A percentile compares a stretch with the other conserved stretches of the same genome.
Conservation (phyloP, 2,888 invertebrate species). For the Meiosimyza platycephala region DNA sequence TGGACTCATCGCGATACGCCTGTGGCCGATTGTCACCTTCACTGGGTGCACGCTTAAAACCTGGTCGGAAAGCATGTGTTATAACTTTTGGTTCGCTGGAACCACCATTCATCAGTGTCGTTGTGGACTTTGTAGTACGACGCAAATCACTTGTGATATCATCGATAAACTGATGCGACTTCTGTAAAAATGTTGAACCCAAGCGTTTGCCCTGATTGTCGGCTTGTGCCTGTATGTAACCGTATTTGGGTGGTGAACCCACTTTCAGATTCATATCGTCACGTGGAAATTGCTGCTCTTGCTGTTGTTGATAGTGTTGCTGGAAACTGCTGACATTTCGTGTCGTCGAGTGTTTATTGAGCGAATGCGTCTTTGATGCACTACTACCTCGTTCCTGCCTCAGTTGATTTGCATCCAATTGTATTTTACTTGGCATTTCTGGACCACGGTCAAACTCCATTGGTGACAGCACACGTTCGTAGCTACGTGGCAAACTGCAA, state of each 20-base stretch:
- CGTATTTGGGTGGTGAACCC: slow-evolving; percentile 73
- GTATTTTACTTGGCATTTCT: slow-evolving; percentile 65
- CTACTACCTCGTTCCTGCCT: slow-evolving; percentile 55
- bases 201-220: slow-evolving; percentile 74
- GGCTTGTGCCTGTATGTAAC: slow-evolving; percentile 68
- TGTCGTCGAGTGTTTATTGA: slow-evolving; percentile 61
- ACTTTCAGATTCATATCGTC: slow-evolving; percentile 68
- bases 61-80: slow-evolving; percentile 62
- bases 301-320: slow-evolving; percentile 43
- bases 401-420: slow-evolving; percentile 56
- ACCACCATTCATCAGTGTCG: slow-evolving; percentile 44
- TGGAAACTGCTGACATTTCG: slow-evolving; percentile 45
- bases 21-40: slow-evolving; percentile 71
- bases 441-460: slow-evolving; percentile 73
- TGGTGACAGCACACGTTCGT: slow-evolving; percentile 71
- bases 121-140: slow-evolving; percentile 44
- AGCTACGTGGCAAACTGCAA: slow-evolving; percentile 69
- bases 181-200: slow-evolving; percentile 76
- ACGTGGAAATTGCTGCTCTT: slow-evolving; percentile 49
- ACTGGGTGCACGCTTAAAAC: slow-evolving; percentile 65
- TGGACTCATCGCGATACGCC: slow-evolving; percentile 77
- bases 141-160: slow-evolving; percentile 75
- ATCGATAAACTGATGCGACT: slow-evolving; percentile 75
- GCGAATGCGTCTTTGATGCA: slow-evolving; percentile 56
- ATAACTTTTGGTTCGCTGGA: slow-evolving; percentile 38